Evolutionary conservation across 2,888 invertebrate species (phyloP).

Genomic region (Enchytraeus crypticus): DNA sequence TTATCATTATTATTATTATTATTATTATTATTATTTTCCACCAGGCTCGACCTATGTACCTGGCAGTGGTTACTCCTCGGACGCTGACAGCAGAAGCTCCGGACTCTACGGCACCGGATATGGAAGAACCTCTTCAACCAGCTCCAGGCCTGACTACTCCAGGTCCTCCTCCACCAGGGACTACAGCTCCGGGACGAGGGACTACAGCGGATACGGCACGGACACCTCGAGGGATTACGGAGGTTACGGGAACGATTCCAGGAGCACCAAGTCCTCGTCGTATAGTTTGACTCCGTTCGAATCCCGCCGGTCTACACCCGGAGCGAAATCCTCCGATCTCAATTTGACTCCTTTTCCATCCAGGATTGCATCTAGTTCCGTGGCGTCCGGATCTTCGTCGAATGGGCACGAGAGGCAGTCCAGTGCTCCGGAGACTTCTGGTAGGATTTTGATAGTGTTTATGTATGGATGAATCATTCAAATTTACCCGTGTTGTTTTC

Average conservation of each 20-base stretch:
- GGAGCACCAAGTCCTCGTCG: slow-evolving; percentile 5
- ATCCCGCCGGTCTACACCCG: slow-evolving; percentile 6
- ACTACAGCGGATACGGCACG: not conserved
- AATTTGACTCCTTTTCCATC: slow-evolving; percentile 13
- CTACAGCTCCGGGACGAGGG: not conserved
- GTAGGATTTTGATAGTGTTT: too few relatives aligned
- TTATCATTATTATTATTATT: too few relatives aligned
- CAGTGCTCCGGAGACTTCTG: too few relatives aligned
- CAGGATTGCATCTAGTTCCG: not conserved
- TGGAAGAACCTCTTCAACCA: too few relatives aligned
- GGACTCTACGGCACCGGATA: slow-evolving; percentile 6
- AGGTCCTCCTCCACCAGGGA: slow-evolving; percentile 4
- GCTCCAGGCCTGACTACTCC: not conserved
- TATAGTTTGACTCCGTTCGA: slow-evolving; percentile 23
- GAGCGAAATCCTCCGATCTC: slow-evolving; percentile 7
- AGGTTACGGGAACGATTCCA: not conserved
- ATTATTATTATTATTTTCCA: too few relatives aligned
- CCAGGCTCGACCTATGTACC: not conserved
- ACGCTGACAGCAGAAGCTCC: not conserved
- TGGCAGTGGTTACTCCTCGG: slow-evolving; percentile 12
- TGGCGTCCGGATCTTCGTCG: not conserved
- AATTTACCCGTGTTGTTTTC: too few relatives aligned
- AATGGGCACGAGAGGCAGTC: too few relatives aligned
- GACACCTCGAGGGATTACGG: not conserved
- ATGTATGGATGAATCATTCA: too few relatives aligned